phyloP scores from a whole-genome alignment of 2,113 vertebrate species.

The Ochotona princeps region DNA sequence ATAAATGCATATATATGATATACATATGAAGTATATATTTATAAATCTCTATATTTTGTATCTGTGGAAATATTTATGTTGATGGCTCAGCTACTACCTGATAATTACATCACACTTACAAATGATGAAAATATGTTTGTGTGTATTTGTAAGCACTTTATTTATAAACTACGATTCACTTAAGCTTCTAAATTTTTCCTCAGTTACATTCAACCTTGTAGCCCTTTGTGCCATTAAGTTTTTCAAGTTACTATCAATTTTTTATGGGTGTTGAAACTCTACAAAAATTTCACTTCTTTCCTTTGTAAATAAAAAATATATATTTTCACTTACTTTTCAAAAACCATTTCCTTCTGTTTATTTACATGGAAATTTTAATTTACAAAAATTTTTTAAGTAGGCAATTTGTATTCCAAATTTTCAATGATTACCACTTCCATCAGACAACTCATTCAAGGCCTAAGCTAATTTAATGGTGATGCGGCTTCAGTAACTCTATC shows the following conservation, averaged over 20 bases:
- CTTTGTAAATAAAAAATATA: background rate
- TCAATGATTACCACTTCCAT: conserved; percentile 8
- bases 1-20: too few species aligned
- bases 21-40: too few species aligned
- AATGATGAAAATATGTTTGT: background rate
- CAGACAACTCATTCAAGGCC: background rate
- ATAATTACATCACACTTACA: background rate
- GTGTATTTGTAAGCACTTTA: background rate
- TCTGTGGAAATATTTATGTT: background rate
- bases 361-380: background rate
- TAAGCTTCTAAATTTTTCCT: background rate
- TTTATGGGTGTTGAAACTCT: background rate
- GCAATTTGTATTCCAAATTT: conserved; percentile 55
- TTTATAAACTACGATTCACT: background rate
- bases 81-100: background rate
- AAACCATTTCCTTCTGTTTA: background rate
- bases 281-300: background rate
- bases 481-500: background rate
- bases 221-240: background rate
- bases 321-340: background rate
- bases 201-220: background rate
- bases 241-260: background rate
- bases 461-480: conserved; percentile 54
- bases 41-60: background rate
- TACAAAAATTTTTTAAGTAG: conserved; percentile 53